phyloP scores from a whole-genome alignment of 2,797 vertebrate genomes.

The Trichosurus vulpecula region DNA sequence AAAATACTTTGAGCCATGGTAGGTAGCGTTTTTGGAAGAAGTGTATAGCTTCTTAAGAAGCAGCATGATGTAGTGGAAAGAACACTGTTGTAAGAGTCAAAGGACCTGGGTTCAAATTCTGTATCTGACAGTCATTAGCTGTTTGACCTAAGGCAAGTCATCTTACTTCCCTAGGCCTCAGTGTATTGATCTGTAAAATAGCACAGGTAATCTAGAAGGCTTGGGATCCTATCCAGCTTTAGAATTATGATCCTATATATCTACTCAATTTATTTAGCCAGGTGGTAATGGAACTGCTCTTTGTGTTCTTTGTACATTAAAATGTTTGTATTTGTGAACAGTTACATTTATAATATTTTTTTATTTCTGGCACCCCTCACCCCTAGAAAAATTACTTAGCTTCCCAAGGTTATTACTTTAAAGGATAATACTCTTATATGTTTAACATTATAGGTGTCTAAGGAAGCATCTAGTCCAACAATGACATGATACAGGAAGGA shows the following conservation, averaged over 20 bases:
- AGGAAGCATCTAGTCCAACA: background rate
- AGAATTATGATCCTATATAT: background rate
- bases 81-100: background rate
- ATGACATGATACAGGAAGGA: background rate
- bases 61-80: background rate
- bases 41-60: background rate
- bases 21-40: background rate
- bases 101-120: background rate
- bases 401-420: background rate
- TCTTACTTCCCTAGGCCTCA: background rate
- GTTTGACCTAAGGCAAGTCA: background rate
- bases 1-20: background rate
- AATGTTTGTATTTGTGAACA: background rate
- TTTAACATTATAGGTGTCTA: background rate
- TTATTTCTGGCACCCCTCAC: background rate
- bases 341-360: background rate
- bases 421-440: background rate
- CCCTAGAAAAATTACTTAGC: background rate
- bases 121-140: background rate
- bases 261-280: background rate
- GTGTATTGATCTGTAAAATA: background rate
- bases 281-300: background rate
- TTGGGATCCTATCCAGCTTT: background rate
- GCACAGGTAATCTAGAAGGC: background rate
- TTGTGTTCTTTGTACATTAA: background rate